Evolutionary conservation across 53 echinoderm and acorn worm species (phyloP).

Genomic region (Crossaster papposus): DNA sequence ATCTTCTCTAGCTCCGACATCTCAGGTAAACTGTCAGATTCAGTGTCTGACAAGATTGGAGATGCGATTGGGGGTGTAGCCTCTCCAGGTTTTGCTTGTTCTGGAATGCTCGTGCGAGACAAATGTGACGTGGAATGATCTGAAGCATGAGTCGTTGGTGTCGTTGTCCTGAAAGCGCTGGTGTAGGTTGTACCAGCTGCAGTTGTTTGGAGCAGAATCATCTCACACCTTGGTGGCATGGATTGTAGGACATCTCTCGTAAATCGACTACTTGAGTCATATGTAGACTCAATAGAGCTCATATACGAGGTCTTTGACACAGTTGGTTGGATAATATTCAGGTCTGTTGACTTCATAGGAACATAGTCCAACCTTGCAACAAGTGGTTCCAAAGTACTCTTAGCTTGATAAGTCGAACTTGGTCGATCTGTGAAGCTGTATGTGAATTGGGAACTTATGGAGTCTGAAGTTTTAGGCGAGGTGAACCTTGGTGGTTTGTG

Average conservation of each 20-base stretch:
- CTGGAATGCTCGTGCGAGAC: constrained; percentile 32
- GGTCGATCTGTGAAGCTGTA: constrained; percentile 40
- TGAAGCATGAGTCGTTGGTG: constrained; percentile 28
- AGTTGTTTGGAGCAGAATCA: constrained; percentile 71
- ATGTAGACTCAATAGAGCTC: constrained; percentile 2
- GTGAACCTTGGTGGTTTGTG: not conserved
- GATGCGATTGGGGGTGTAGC: not conserved
- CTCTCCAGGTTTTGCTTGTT: not conserved
- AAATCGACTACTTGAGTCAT: constrained; percentile 19
- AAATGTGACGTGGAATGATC: not conserved
- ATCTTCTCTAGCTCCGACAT: constrained; percentile 74
- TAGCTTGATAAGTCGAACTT: not conserved
- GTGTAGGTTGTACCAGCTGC: constrained; percentile 71
- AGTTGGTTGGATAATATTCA: not conserved
- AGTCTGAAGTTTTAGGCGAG: not conserved
- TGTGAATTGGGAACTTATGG: constrained; percentile 19
- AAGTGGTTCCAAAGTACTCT: constrained; percentile 14
- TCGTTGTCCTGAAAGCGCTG: constrained; percentile 61
- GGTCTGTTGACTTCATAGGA: constrained; percentile 26
- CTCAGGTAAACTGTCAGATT: constrained; percentile 62
- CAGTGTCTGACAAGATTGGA: constrained; percentile 53
- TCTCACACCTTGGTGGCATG: constrained; percentile 71
- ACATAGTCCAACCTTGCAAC: constrained; percentile 54
- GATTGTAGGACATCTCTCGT: constrained; percentile 33
- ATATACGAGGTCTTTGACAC: constrained; percentile 13